Evolutionary conservation across 2,888 invertebrate species (phyloP), one percentile per base, ranked within the genome.

Genomic region (Hirtodrosophila trivittata): DNA sequence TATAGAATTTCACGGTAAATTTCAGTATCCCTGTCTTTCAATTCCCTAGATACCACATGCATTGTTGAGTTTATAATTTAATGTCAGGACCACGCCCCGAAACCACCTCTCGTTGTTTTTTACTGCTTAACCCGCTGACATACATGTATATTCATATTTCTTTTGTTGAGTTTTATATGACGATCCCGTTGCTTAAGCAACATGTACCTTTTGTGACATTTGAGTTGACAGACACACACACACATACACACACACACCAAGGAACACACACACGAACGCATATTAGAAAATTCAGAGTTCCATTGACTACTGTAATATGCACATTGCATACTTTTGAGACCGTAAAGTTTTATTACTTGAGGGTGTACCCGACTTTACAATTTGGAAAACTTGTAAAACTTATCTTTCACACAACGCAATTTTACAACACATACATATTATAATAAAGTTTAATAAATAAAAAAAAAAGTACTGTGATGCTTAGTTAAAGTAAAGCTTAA

Each of bases 51-150:
- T 43, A 46, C 43, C 59, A 59, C 73, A 69, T 60, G 72, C 69
- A 81, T 66, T 72, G 75, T 69, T 65, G 63, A 69, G 72, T 75
- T 77, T 66, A 78, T 75, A 78, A 81, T 72, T 81, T 81, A 81
- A 77, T 77, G 72, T 62, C 58, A 41, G 49, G 18, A 42, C 42
- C 57, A 46, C 21, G 39, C 41, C 58, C 39, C 28, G 13, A 49
- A 49, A 10, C 13, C 10, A n/a, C 33, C 12, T 12, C 1, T 8
- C 33, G 25, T 43, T 56, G 35, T 12, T 47, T 38, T 25, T 37
- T 50, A 49, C 75, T 62, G 59, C 73, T 75, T 72, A 75, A 71
- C 77, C 77, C 77, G 62, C 77, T 77, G 77, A 74, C 71, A 76
- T 74, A n/a, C n/a, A n/a, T n/a, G n/a, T n/a, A 80, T 80, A 74